Conservation (phyloP, 2,797 vertebrate species). For the Coendou prehensilis region DNA sequence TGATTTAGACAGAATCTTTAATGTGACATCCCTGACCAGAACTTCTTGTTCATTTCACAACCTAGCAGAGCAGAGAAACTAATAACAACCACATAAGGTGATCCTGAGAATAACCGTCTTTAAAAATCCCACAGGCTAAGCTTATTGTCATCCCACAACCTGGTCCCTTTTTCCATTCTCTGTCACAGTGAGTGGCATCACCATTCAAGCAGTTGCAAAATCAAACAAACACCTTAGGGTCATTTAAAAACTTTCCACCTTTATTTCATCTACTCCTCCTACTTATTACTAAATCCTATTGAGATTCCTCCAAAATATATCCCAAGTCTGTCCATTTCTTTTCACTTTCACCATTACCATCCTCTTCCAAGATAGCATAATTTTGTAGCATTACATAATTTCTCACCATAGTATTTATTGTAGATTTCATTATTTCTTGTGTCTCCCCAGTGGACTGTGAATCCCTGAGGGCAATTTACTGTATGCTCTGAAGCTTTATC, state of each 20-base stretch:
- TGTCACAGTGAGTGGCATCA: neutral
- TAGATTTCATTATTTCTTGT: slow-evolving; percentile 43
- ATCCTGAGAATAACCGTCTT: slow-evolving; percentile 55
- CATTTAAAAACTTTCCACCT: neutral
- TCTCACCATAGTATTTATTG: neutral
- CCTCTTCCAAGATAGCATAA: neutral
- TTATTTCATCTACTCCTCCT: neutral
- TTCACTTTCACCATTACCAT: slow-evolving; percentile 4
- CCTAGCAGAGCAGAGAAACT: slow-evolving; percentile 45
- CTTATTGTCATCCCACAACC: neutral
- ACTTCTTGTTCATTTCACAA: slow-evolving; percentile 57
- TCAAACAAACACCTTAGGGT: neutral
- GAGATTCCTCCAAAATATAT: slow-evolving; percentile 36
- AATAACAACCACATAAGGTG: slow-evolving; percentile 12
- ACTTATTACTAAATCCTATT: neutral
- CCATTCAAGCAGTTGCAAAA: slow-evolving; percentile 12
- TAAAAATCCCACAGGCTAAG: slow-evolving; percentile 61
- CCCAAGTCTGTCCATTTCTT: neutral
- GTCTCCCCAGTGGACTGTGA: slow-evolving; percentile 27
- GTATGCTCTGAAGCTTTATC: slow-evolving; percentile 49
- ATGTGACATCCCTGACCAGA: slow-evolving; percentile 59
- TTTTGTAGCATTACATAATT: slow-evolving; percentile 5
- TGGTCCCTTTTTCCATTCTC: neutral
- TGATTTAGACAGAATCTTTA: slow-evolving; percentile 74
- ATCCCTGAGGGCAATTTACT: neutral